Percentiles rank a stretch among this genome's conserved stretches.
phyloP scores from a whole-genome alignment of 2,797 vertebrate species.

The Neosalanx taihuensis region DNA sequence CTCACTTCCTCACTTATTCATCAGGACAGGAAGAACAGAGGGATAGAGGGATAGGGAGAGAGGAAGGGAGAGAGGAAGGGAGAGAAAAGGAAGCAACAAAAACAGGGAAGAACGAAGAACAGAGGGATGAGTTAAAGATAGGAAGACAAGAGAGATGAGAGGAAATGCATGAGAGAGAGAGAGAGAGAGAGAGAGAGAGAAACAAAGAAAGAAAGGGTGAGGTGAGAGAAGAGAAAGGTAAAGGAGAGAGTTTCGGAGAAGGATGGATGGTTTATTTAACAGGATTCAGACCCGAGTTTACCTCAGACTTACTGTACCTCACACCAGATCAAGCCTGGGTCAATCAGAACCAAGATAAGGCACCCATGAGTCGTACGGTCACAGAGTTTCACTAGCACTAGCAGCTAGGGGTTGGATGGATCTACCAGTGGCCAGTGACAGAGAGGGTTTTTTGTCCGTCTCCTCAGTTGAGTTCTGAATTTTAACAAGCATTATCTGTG shows the following conservation, averaged over 20 bases:
- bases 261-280: background rate
- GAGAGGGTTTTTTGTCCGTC: too few relatives aligned
- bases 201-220: background rate
- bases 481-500: too few relatives aligned
- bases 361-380: too few relatives aligned
- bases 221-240: background rate
- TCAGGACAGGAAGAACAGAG: background rate
- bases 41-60: background rate
- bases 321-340: background rate
- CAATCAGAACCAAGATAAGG: too few relatives aligned
- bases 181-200: background rate
- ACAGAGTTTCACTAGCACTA: background rate
- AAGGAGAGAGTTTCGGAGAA: background rate
- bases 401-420: background rate
- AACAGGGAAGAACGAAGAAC: background rate
- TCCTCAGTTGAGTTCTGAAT: too few relatives aligned
- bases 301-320: background rate
- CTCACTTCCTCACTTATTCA: slow-evolving; percentile 24
- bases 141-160: too few relatives aligned
- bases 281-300: background rate
- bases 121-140: background rate
- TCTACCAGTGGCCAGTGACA: background rate
- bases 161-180: too few relatives aligned
- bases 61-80: background rate
- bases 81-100: background rate